Evolutionary conservation across 2,888 invertebrate species (phyloP), one percentile per base, ranked within the genome.

Genomic region (Bellardia bayeri): DNA sequence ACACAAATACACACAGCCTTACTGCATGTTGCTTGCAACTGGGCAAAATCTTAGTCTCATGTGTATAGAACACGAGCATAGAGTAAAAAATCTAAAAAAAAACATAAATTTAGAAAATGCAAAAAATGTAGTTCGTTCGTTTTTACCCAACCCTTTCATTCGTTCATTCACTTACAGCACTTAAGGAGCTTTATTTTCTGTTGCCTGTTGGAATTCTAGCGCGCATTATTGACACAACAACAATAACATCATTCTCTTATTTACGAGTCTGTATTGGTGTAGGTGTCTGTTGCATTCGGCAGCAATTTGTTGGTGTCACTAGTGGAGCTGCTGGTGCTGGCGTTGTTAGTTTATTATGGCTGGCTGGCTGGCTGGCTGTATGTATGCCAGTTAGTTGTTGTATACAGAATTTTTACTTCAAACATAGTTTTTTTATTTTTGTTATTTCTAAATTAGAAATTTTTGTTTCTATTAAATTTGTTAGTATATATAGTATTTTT

Each of bases 1-100:
- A 82, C 33, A 82, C 68, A 85, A 42, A 63, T 16, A 37, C 9
- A 16, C n/a, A 56, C 23, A 49, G 56, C 64, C 37, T 58, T 64
- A 64, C 37, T 45, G 63, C 63, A 78, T 71, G 56, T 71, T 72
- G 56, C n/a, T 89, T 89, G 89, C 89, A 88, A 89, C 91, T 90
- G 91, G 90, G 90, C 90, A 90, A 82, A 86, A 74, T 87, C 83
- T 80, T 81, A 33, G 78, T 79, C 74, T 74, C 84, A 68, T 74
- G 72, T 75, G 74, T 75, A 78, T 74, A 45, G 49, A 76, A 49
- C 14, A 49, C 45, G 68, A 56, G 74, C 45, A 75, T 11, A 23
- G 11, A 54, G 11, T 33, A 74, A 64, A 33, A 9, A 37, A 37
- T 30, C 11, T n/a, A 69, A 6, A 33, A 69, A 63, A 66, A 71